Conservation (phyloP, 1,140 invertebrate genomes). For the Sesamia nonagrioides region DNA sequence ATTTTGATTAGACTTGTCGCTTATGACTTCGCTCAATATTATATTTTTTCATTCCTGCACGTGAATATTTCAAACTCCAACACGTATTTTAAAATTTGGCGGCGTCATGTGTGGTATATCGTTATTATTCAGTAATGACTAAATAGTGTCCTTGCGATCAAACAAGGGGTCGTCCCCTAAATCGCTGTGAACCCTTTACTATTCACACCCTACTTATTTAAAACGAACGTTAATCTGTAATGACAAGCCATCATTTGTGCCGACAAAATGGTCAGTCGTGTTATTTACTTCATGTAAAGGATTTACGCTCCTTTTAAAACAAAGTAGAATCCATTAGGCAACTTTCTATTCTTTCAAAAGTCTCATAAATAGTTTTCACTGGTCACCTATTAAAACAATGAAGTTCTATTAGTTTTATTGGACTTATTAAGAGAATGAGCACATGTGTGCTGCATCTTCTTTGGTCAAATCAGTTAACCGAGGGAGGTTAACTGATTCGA, state of each 20-base stretch:
- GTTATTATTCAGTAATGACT: slow-evolving; percentile 47
- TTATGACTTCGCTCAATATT: no score
- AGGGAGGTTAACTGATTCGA: no score
- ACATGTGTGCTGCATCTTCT: slow-evolving; percentile 64
- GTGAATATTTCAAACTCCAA: background rate
- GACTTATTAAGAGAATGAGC: slow-evolving; percentile 70
- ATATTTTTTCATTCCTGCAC: no score
- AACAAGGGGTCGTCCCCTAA: slow-evolving; percentile 69
- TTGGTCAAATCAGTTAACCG: slow-evolving; percentile 81
- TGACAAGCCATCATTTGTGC: slow-evolving; percentile 52
- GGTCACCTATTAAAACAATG: slow-evolving; percentile 70
- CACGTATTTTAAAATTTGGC: background rate
- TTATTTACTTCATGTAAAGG: slow-evolving; percentile 49
- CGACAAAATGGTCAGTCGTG: slow-evolving; percentile 48
- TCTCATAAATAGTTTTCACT: slow-evolving; percentile 42
- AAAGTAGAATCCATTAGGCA: background rate
- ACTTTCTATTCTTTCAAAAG: slow-evolving; percentile 34
- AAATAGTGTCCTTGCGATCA: slow-evolving; percentile 58
- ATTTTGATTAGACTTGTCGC: no score
- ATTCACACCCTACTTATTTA: slow-evolving; percentile 73
- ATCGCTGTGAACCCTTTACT: slow-evolving; percentile 73
- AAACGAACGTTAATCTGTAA: slow-evolving; percentile 60
- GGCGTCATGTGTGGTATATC: slow-evolving; percentile 27
- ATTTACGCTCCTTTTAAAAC: slow-evolving; percentile 32
- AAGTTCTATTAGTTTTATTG: slow-evolving; percentile 81